Evolutionary conservation across 2,888 invertebrate species (phyloP), one percentile per base, ranked within the genome.

Genomic region (Hipparchia sbordonii): DNA sequence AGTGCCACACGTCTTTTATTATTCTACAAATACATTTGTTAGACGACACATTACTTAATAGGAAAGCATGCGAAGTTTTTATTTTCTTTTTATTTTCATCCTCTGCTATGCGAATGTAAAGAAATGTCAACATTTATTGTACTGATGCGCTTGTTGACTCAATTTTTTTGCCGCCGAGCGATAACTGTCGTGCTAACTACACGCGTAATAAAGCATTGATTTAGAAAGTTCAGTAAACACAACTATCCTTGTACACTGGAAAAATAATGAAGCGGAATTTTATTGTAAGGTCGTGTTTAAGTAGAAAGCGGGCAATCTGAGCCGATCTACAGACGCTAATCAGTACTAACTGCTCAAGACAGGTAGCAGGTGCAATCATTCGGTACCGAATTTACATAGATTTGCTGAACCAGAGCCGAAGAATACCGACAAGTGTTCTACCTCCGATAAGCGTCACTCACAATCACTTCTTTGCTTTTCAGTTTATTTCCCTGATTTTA

Each of bases 161-260:
- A 48, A 59, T 5, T 46, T 81, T 83, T 80, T 84, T 85, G 7
- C 82, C 81, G 85, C 87, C 83, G 73, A 78, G 84, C 85, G 85
- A 81, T 85, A 86, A 87, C 86, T 85, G 79, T 80, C 61, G 76
- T 33, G 78, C 78, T 79, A 84, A 80, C 81, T 82, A 82, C 79
- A 80, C 82, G 85, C 80, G 74, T 86, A 86, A 85, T 84, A 72
- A 83, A 75, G 77, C 78, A 81, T 79, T 79, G 75, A 77, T 73
- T 65, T 87, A 87, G 89, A 90, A 91, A 92, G 89, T 85, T 82
- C 79, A 81, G 85, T 13, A 13, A 13, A 7, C 56, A 56, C 85
- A 71, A 80, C 77, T 69, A 71, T 65, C 65, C 52, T 73, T 76
- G 61, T 56, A 60, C 57, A 67, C 66, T 65, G 63, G 74, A 81